phyloP scores from a whole-genome alignment of 2,113 vertebrate species.

The Lepisosteus osseus region DNA sequence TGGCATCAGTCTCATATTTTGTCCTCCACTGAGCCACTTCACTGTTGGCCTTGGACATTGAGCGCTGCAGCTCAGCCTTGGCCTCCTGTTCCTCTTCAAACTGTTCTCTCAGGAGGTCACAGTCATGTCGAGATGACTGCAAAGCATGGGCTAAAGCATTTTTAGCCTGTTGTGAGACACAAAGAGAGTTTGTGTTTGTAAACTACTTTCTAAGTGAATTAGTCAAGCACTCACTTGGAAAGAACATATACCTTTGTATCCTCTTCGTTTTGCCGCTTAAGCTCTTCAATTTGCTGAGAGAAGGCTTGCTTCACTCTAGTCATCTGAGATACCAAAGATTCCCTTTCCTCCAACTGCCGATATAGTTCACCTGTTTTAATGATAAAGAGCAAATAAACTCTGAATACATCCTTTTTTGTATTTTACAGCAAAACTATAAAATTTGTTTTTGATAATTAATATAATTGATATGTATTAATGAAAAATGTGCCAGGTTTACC shows the following conservation, averaged over 20 bases:
- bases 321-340: slow-evolving; percentile 50
- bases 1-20: slow-evolving; percentile 30
- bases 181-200: not conserved
- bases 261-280: slow-evolving; percentile 48
- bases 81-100: slow-evolving; percentile 33
- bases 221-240: not conserved
- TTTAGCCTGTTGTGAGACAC: slow-evolving; percentile 28
- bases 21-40: slow-evolving; percentile 32
- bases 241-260: slow-evolving; percentile 43
- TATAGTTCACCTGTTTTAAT: slow-evolving; percentile 40
- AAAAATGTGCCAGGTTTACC: slow-evolving; percentile 13
- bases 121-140: slow-evolving; percentile 27
- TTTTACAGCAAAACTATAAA: not conserved
- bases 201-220: too few relatives aligned
- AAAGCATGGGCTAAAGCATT: slow-evolving; percentile 32
- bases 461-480: not conserved
- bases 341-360: slow-evolving; percentile 49
- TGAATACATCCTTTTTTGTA: not conserved
- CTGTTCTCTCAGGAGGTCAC: slow-evolving; percentile 27
- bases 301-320: slow-evolving; percentile 48
- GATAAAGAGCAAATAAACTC: not conserved
- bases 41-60: slow-evolving; percentile 29
- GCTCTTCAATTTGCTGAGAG: slow-evolving; percentile 40
- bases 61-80: slow-evolving; percentile 27
- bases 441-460: too few relatives aligned